These are phyloP conservation scores for Pterophyllum scalare DNA, from an alignment of 2,113 vertebrate genomes.

Conservation along the genomic window DNA sequence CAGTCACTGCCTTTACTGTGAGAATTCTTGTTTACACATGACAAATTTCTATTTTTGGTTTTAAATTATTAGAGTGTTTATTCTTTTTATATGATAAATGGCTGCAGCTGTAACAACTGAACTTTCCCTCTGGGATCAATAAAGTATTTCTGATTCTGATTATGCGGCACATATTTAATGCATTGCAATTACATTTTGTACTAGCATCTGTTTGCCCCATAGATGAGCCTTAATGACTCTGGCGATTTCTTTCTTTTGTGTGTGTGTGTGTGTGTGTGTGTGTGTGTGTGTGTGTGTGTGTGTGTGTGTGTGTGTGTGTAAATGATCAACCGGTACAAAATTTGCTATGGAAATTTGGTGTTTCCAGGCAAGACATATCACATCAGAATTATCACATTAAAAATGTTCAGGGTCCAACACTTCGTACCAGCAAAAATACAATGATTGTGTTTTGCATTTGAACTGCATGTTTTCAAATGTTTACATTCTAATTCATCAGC, in stretches of 20 bases:
- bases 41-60: no score
- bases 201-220: rapidly evolving
- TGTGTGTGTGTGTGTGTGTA: neutral
- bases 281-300: neutral
- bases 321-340: neutral
- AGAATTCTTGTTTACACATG: no score
- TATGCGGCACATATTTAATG: neutral
- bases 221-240: neutral
- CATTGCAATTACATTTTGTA: neutral
- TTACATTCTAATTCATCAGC: neutral
- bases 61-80: no score
- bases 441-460: neutral
- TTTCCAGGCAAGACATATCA: neutral
- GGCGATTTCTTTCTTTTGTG: no score
- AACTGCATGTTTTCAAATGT: neutral
- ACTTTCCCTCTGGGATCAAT: no score
- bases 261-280: no score
- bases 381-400: no score
- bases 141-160: no score
- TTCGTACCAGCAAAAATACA: neutral
- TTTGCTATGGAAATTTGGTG: neutral
- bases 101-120: no score
- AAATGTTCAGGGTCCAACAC: neutral
- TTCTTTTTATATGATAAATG: no score
- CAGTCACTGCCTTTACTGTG: no score